Conservation (phyloP, 2,797 vertebrate genomes). For the Manis pentadactyla region DNA sequence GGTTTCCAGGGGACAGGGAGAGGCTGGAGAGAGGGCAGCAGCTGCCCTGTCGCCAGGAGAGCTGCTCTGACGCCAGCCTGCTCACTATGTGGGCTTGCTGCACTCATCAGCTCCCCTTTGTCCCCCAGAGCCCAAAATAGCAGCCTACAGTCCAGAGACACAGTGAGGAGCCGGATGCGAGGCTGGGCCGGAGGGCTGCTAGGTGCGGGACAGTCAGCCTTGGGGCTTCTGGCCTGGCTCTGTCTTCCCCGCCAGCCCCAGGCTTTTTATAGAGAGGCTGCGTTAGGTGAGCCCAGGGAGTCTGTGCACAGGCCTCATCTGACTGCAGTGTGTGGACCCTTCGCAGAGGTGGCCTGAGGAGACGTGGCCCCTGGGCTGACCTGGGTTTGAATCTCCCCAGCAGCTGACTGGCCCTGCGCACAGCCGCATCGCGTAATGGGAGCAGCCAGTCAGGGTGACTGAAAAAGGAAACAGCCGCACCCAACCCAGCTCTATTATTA, state of each 20-base stretch:
- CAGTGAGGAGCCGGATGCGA: background rate
- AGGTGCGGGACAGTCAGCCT: conserved; percentile 51
- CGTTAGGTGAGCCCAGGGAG: background rate
- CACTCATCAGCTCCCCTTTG: background rate
- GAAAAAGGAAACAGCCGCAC: conserved; percentile 70
- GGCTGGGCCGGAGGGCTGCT: background rate
- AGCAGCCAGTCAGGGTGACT: conserved; percentile 61
- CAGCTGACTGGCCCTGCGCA: conserved; percentile 65
- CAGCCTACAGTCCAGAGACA: background rate
- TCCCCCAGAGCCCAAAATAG: conserved; percentile 57
- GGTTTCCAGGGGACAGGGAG: conserved; percentile 61
- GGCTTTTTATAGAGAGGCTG: conserved; percentile 71
- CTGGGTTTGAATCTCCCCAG: conserved; percentile 73
- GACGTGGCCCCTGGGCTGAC: conserved; percentile 59
- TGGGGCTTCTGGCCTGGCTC: conserved; percentile 26
- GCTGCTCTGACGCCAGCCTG: background rate
- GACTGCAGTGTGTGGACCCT: conserved; percentile 45
- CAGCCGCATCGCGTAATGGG: conserved; percentile 48
- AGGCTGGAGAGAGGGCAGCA: conserved; percentile 48
- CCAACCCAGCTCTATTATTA: conserved; percentile 78
- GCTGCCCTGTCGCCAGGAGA: background rate
- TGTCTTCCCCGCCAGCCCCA: background rate
- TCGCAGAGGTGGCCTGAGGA: conserved; percentile 67
- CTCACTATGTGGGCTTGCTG: conserved; percentile 35
- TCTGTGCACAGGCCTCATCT: conserved; percentile 12